phyloP scores from a whole-genome alignment of 92 coral and sea anemone species.

The Palythoa caribaeorum region DNA sequence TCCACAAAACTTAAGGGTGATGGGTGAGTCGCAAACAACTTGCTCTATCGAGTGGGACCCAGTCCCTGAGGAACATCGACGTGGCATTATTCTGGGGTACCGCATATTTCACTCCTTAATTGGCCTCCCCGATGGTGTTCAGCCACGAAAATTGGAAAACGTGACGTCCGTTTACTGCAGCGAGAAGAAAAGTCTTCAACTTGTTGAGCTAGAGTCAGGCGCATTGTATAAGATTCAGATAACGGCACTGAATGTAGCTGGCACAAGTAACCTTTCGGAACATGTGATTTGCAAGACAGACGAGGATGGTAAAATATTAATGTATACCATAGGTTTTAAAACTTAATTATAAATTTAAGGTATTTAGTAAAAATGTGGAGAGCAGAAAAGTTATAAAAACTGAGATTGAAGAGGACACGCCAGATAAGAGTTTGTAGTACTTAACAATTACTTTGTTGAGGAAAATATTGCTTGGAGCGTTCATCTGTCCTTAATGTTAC shows the following conservation, averaged over 20 bases:
- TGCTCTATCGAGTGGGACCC: conserved; percentile 15
- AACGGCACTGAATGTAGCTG: conserved; percentile 6
- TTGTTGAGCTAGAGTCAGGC: conserved; percentile 16
- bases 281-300: conserved; percentile 23
- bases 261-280: conserved; percentile 2
- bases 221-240: conserved; percentile 10
- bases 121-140: conserved; percentile 9
- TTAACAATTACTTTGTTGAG: too few relatives aligned
- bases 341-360: too few relatives aligned
- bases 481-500: too few relatives aligned
- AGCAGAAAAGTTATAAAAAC: too few relatives aligned
- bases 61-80: conserved; percentile 30
- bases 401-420: too few relatives aligned
- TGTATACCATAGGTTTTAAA: background rate
- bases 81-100: conserved; percentile 19
- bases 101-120: conserved; percentile 5
- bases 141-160: background rate
- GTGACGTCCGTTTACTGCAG: conserved; percentile 15
- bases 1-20: conserved; percentile 13
- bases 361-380: too few relatives aligned
- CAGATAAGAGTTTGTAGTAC: too few relatives aligned
- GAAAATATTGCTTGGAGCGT: too few relatives aligned
- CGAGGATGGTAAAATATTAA: conserved; percentile 11
- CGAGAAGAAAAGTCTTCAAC: background rate
- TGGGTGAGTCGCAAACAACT: background rate